Base-by-base conservation (phyloP, 2,888 invertebrate genomes). In the Sminthurides aquaticus region DNA sequence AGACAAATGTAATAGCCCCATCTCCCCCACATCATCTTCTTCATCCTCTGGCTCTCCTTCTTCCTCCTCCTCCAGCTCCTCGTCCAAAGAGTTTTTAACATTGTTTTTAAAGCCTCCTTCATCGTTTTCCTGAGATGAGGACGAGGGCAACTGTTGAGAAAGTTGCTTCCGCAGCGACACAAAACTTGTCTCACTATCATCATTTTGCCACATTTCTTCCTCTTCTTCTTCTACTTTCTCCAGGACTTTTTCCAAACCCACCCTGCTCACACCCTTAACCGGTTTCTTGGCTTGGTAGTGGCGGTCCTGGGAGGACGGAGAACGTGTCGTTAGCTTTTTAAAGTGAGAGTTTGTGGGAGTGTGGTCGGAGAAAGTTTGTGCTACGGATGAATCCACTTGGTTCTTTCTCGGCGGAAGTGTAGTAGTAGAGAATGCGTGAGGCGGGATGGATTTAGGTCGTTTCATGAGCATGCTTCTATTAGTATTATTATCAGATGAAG, bases 51-150 rank as follows among this genome's bases (percentile, higher is more conserved):
- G 5, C 5, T 18, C 11, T 52, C 25, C 61, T 29, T 57, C 18
- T 54, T 62, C 52, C 61, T 52, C 34, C 57, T 54, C 24, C 49
- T 52, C 61, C n/a, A n/a, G n/a, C 52, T 2, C 60, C 49, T 29
- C 52, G 49, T 68, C 64, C 57, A 61, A 55, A 60, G 2, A 26
- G 2, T 8, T 25, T 3, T 56, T 56, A 25, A 26, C 27, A 25
- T 56, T 56, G 26, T 56, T 34, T 34, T 34, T 34, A 34, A 34
- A 34, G 43, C 43, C 43, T 34, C 15, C 15, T 34, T 34, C 43
- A 34, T 34, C 43, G 8, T 34, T 15, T 11, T 34, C 43, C 15
- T 34, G 5, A 11, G 5, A 5, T 34, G 5, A 11, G 8, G 5
- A 11, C 15, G 15, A 11, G 15, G 43, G 8, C 5, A 5, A 5